Evolutionary conservation across 2,113 vertebrate genomes (phyloP).

Genomic region (Ptyas mucosa): DNA sequence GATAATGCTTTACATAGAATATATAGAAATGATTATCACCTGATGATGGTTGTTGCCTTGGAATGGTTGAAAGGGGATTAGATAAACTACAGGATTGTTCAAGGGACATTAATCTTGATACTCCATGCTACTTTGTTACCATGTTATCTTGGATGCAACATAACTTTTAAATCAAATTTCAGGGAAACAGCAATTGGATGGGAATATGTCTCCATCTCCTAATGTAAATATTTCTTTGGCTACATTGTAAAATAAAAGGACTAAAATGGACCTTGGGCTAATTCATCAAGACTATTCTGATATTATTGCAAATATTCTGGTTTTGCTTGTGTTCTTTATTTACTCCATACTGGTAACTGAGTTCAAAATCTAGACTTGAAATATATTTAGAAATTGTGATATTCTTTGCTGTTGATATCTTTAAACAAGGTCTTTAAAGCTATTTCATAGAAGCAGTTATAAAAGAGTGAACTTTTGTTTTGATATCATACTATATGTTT

Average conservation of each 20-base stretch:
- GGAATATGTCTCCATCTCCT: not conserved
- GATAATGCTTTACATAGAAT: not conserved
- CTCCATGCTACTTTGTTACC: not conserved
- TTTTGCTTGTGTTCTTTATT: not conserved
- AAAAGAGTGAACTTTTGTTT: not conserved
- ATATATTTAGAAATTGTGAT: not conserved
- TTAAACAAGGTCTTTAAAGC: not conserved
- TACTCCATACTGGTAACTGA: not conserved
- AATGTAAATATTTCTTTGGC: not conserved
- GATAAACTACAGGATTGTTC: not conserved
- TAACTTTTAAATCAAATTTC: not conserved
- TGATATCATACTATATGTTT: not conserved
- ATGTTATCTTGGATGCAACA: not conserved
- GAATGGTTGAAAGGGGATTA: not conserved
- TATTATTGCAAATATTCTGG: not conserved
- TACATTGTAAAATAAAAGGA: not conserved
- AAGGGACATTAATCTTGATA: not conserved
- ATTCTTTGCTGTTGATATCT: not conserved
- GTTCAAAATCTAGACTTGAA: not conserved
- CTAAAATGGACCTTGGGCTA: not conserved
- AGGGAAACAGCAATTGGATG: not conserved
- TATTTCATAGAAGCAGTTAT: not conserved
- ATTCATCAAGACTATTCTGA: not conserved
- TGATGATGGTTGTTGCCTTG: not conserved
- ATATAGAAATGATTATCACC: not conserved